A percentile compares a stretch with the other conserved stretches of the same genome.
Evolutionary conservation across 2,797 vertebrate species (phyloP).

Genomic region (Centroberyx gerrardi): DNA sequence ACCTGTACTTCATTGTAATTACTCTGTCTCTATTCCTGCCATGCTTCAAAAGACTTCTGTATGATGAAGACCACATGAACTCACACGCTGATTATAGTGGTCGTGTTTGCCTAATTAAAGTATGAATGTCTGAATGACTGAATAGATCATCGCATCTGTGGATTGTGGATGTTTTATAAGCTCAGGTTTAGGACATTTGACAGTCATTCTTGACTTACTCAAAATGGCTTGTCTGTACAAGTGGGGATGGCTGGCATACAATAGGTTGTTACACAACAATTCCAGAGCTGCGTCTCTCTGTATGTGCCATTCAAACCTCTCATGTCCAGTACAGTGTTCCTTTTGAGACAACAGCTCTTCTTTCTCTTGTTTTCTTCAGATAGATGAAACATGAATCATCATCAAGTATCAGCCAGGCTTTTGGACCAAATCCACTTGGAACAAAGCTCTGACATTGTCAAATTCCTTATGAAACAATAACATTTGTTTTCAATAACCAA

Average conservation of each 20-base stretch:
- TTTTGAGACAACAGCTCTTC: conserved; percentile 34
- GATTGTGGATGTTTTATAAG: conserved; percentile 62
- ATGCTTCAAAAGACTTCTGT: conserved; percentile 69
- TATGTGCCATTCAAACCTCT: conserved; percentile 55
- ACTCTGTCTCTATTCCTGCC: conserved; percentile 68
- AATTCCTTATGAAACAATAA: background rate
- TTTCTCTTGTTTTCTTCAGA: conserved; percentile 30
- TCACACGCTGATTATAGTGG: conserved; percentile 72
- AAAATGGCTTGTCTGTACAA: conserved; percentile 59
- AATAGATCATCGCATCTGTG: conserved; percentile 54
- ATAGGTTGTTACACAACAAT: conserved; percentile 46
- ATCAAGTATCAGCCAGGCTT: background rate
- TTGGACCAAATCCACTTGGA: background rate
- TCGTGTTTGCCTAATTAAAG: conserved; percentile 70
- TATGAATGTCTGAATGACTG: conserved; percentile 57
- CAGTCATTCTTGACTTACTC: conserved; percentile 39
- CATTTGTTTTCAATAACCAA: background rate
- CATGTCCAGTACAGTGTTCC: background rate
- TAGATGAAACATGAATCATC: conserved; percentile 1
- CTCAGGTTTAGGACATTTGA: conserved; percentile 46
- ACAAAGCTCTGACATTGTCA: background rate
- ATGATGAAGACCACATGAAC: conserved; percentile 51
- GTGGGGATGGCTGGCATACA: conserved; percentile 47
- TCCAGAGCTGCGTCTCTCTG: conserved; percentile 14
- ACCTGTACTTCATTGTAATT: conserved; percentile 77